Percentiles rank a stretch among this genome's conserved stretches.
Conservation (phyloP, 1,140 invertebrate genomes). For the Manduca sexta region DNA sequence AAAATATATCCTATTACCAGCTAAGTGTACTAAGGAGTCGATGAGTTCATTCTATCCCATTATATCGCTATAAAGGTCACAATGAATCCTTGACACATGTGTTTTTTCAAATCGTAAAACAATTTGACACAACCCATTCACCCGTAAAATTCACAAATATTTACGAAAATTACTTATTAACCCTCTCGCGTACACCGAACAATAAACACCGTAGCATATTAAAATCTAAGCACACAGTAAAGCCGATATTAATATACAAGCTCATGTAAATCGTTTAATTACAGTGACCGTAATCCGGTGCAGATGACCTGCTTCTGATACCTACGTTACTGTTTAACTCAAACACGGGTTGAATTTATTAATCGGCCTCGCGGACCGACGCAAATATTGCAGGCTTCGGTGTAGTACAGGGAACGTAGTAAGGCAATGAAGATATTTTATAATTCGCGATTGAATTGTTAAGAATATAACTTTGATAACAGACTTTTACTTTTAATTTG, state of each 20-base stretch:
- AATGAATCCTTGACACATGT: too few relatives aligned
- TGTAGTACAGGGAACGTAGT: not conserved
- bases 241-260: conserved; percentile 4
- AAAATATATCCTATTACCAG: too few relatives aligned
- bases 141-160: too few relatives aligned
- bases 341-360: conserved; percentile 53
- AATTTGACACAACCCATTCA: too few relatives aligned
- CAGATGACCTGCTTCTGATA: conserved; percentile 28
- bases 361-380: conserved; percentile 17
- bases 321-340: conserved; percentile 31
- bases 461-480: too few relatives aligned
- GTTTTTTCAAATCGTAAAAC: too few relatives aligned
- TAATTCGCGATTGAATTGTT: too few relatives aligned
- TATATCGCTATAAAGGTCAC: too few relatives aligned
- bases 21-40: too few relatives aligned
- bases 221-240: conserved; percentile 1
- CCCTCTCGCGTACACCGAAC: not conserved
- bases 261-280: conserved; percentile 3
- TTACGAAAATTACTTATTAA: not conserved
- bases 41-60: too few relatives aligned
- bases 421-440: too few relatives aligned
- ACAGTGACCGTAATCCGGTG: conserved; percentile 20
- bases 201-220: not conserved
- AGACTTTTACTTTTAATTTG: too few relatives aligned
- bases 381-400: conserved; percentile 13